These are phyloP conservation scores for Syritta pipiens DNA, from an alignment of 2,888 invertebrate species.

Conservation along the genomic window DNA sequence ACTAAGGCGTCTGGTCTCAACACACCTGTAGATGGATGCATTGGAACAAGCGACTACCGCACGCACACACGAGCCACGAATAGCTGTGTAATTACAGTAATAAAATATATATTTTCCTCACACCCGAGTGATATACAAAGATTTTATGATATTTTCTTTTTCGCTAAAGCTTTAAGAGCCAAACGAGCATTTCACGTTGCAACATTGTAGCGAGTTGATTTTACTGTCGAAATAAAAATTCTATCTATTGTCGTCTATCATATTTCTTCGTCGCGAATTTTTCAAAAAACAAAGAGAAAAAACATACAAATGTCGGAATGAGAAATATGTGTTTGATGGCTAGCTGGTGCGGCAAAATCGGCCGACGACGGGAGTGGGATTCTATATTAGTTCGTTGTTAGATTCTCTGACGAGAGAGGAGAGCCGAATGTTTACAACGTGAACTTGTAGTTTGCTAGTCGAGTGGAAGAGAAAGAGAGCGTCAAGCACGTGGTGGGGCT, in stretches of 20 bases:
- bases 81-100: slow-evolving; percentile 26
- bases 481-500: slow-evolving; percentile 1
- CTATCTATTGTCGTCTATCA: background rate
- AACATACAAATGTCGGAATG: too few species aligned
- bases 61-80: too few species aligned
- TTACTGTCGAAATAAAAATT: slow-evolving; percentile 5
- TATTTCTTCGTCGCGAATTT: too few species aligned
- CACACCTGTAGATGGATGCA: slow-evolving; percentile 14
- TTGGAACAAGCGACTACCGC: too few species aligned
- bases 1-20: slow-evolving; percentile 3
- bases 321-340: too few species aligned
- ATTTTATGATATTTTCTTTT: slow-evolving; percentile 8
- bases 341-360: too few species aligned
- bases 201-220: too few species aligned
- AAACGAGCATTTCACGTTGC: too few species aligned
- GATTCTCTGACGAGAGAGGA: background rate
- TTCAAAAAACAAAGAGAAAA: too few species aligned
- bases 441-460: too few species aligned
- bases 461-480: background rate
- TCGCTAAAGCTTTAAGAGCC: too few species aligned
- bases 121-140: background rate
- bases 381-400: background rate
- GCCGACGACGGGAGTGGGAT: background rate
- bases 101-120: slow-evolving; percentile 24
- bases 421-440: slow-evolving; percentile 3